These are phyloP conservation scores for Microtus agrestis DNA, from an alignment of 2,797 vertebrate species.

Conservation along the genomic window DNA sequence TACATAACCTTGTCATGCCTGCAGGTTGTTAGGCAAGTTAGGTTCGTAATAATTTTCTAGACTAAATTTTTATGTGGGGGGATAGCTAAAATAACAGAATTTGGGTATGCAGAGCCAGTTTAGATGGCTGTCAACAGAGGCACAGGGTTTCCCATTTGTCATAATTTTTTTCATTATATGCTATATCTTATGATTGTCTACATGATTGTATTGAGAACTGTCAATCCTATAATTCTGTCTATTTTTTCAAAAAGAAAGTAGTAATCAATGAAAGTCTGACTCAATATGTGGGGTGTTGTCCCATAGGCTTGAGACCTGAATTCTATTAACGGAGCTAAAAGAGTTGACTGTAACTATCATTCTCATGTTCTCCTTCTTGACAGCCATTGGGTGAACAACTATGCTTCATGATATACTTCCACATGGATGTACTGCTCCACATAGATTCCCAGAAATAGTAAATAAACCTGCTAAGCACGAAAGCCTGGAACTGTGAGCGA, in stretches of 20 bases:
- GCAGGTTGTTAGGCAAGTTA: background rate
- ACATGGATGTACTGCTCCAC: no score
- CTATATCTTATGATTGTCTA: no score
- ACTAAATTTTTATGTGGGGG: background rate
- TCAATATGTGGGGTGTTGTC: background rate
- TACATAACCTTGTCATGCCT: background rate
- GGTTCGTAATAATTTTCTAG: background rate
- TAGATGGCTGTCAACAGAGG: background rate
- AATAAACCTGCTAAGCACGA: no score
- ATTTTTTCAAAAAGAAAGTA: background rate
- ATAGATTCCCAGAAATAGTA: background rate
- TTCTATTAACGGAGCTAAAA: no score
- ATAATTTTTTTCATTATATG: background rate
- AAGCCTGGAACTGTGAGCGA: background rate
- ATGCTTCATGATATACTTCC: background rate
- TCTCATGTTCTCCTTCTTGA: background rate
- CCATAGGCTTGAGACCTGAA: background rate
- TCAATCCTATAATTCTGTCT: background rate
- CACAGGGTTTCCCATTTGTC: background rate
- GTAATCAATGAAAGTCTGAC: background rate
- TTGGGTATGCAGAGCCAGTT: background rate
- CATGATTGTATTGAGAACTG: background rate
- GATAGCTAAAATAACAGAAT: background rate
- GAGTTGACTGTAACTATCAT: background rate
- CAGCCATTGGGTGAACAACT: background rate